These are phyloP conservation scores for Tyto alba DNA, from an alignment of 2,113 vertebrate species.

Conservation along the genomic window DNA sequence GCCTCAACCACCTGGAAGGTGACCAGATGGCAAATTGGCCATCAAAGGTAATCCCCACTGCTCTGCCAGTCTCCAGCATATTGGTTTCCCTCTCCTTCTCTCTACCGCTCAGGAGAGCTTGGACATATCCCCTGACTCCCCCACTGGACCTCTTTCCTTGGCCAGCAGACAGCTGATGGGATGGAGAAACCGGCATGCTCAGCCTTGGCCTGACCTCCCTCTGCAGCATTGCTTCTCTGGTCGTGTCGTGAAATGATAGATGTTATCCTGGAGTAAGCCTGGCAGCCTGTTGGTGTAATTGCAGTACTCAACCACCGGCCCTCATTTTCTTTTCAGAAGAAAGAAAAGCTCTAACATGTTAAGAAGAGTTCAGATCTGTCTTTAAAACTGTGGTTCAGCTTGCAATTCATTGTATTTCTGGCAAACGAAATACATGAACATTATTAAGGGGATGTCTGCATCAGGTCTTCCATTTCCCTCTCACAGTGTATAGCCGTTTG, in stretches of 20 bases:
- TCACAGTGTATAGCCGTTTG: background rate
- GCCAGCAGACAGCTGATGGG: background rate
- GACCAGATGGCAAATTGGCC: background rate
- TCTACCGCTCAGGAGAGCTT: background rate
- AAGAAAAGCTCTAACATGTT: background rate
- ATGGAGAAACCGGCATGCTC: background rate
- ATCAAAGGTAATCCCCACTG: background rate
- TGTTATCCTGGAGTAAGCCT: background rate
- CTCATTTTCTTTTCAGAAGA: background rate
- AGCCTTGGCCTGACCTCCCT: background rate
- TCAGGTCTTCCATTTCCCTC: background rate
- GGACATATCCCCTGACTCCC: no score
- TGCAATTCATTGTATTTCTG: background rate
- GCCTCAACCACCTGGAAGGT: accelerated
- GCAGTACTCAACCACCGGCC: background rate
- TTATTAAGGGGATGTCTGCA: background rate
- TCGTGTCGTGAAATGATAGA: background rate
- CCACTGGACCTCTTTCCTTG: background rate
- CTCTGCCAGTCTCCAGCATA: background rate
- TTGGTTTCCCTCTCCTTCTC: background rate
- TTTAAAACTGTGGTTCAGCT: background rate
- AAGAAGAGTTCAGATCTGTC: background rate
- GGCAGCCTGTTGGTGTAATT: background rate
- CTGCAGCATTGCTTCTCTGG: background rate
- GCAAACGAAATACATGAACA: background rate